Conservation (phyloP, 2,888 invertebrate genomes). For the Lasioglossum lativentre region DNA sequence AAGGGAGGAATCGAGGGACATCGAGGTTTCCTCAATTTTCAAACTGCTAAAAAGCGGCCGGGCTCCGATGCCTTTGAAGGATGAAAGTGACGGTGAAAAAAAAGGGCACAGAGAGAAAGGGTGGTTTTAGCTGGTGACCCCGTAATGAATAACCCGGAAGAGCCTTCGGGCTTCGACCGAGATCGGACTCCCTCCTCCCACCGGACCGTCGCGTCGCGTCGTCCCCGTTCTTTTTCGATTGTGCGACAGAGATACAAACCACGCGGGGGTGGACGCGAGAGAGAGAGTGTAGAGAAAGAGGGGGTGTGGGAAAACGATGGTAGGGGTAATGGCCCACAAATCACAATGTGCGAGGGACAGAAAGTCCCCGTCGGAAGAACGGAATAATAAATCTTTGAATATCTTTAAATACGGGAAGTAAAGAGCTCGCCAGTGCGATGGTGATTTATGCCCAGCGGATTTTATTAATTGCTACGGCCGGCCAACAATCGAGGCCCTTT, state of each 20-base stretch:
- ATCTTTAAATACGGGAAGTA: slow-evolving; percentile 67
- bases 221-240: slow-evolving; percentile 55
- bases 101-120: slow-evolving; percentile 49
- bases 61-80: slow-evolving; percentile 27
- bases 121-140: slow-evolving; percentile 65
- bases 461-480: slow-evolving; percentile 40
- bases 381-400: slow-evolving; percentile 69
- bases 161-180: slow-evolving; percentile 70
- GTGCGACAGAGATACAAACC: slow-evolving; percentile 40
- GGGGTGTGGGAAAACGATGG: background rate
- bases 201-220: slow-evolving; percentile 22
- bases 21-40: slow-evolving; percentile 42
- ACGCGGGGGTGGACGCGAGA: background rate
- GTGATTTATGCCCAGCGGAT: slow-evolving; percentile 31
- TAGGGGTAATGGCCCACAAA: slow-evolving; percentile 69
- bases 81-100: slow-evolving; percentile 42
- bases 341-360: slow-evolving; percentile 63
- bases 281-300: background rate
- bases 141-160: slow-evolving; percentile 74
- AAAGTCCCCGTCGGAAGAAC: slow-evolving; percentile 59
- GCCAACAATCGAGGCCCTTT: background rate
- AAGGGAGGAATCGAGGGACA: slow-evolving; percentile 22
- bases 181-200: slow-evolving; percentile 58
- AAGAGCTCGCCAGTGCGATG: background rate
- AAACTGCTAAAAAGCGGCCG: slow-evolving; percentile 36